Percentiles rank a stretch among this genome's conserved stretches.
phyloP scores from a whole-genome alignment of 2,888 invertebrate genomes.

The Augiades crinisus region DNA sequence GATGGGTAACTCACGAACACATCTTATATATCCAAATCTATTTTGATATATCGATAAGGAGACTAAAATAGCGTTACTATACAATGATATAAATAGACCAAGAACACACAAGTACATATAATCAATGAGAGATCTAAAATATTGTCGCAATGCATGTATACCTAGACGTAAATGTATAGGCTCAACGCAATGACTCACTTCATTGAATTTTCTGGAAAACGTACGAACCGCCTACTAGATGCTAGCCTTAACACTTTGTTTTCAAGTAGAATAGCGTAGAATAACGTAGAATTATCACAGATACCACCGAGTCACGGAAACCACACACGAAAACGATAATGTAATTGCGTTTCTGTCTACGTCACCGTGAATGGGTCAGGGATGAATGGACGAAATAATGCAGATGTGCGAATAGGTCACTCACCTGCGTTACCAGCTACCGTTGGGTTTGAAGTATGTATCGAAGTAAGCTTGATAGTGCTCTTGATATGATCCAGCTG shows the following conservation, averaged over 20 bases:
- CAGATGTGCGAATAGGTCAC: slow-evolving; percentile 42
- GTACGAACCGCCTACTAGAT: slow-evolving; percentile 31
- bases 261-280: slow-evolving; percentile 16
- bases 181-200: slow-evolving; percentile 41
- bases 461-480: slow-evolving; percentile 52
- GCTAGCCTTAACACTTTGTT: neutral
- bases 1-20: too few species aligned
- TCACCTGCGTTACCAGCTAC: slow-evolving; percentile 44
- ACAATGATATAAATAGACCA: too few species aligned
- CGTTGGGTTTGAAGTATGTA: slow-evolving; percentile 22
- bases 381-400: slow-evolving; percentile 46
- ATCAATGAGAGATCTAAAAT: slow-evolving; percentile 6
- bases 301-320: slow-evolving; percentile 25
- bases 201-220: slow-evolving; percentile 50
- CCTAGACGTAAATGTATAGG: slow-evolving; percentile 20
- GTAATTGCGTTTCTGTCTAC: slow-evolving; percentile 43
- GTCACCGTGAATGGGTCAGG: slow-evolving; percentile 46
- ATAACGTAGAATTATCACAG: too few species aligned
- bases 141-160: slow-evolving; percentile 24
- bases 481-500: slow-evolving; percentile 48
- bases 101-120: too few species aligned
- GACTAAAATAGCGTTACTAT: too few species aligned
- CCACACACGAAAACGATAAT: slow-evolving; percentile 39
- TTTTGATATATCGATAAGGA: too few species aligned
- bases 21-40: too few species aligned